Percentiles rank a stretch among this genome's conserved stretches.
Conservation (phyloP, 2,888 invertebrate genomes). For the Papilio protenor region DNA sequence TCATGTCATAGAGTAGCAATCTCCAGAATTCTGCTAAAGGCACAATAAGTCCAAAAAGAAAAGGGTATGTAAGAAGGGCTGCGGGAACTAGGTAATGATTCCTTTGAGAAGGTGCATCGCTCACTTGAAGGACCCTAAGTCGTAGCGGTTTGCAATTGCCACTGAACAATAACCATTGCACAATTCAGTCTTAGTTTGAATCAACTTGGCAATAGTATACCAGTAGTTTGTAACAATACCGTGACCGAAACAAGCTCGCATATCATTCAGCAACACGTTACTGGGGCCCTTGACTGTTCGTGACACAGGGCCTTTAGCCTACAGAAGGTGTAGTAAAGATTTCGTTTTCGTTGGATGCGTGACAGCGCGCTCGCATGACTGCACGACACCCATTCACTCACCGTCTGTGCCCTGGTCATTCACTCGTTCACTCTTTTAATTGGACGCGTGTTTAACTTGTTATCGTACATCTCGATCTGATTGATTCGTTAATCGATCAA, state of each 20-base stretch:
- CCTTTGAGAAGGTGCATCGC: too few species aligned
- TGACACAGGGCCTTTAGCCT: slow-evolving; percentile 49
- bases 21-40: background rate
- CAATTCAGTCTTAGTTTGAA: background rate
- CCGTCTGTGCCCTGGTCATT: slow-evolving; percentile 56
- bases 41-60: too few species aligned
- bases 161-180: too few species aligned
- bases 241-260: slow-evolving; percentile 42
- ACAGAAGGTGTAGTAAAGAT: slow-evolving; percentile 43
- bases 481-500: slow-evolving; percentile 7
- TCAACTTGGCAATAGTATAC: background rate
- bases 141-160: too few species aligned
- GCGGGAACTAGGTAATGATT: too few species aligned
- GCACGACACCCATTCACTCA: slow-evolving; percentile 54
- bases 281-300: slow-evolving; percentile 49
- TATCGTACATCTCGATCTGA: background rate
- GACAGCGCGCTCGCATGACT: slow-evolving; percentile 57
- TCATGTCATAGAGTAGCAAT: background rate
- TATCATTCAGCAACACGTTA: slow-evolving; percentile 40
- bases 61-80: too few species aligned
- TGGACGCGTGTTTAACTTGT: slow-evolving; percentile 47
- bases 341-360: slow-evolving; percentile 56
- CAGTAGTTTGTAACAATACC: slow-evolving; percentile 16
- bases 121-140: too few species aligned
- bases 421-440: slow-evolving; percentile 56